Base-by-base conservation (phyloP, 2,113 vertebrate species). In the Cynoglossus semilaevis region DNA sequence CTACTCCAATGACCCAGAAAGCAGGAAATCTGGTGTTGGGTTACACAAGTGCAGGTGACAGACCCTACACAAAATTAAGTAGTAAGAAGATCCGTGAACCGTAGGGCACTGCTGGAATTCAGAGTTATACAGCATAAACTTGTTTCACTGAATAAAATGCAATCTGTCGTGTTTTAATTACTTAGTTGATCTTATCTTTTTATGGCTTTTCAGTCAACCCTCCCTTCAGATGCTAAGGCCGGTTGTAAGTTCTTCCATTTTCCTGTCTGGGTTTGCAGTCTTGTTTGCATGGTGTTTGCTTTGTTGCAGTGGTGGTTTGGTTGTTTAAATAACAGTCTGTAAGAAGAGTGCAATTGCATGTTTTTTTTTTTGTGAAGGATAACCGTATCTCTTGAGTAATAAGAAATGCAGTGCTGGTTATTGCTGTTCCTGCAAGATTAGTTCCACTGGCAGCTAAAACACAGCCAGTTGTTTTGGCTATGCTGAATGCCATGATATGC, bases 21-120 rank as follows among this genome's bases (percentile, higher is more conserved):
- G 73, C 88, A 89, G 89, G 86, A 91, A 91, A 90, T 81, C 57
- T 73, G 36, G 88, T 41, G 73, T 90, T 73, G 50, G 63, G 70
- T 90, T 91, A 85, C 89, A 73, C 60, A 58, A 58, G 66, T 60
- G 35, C 52, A 79, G 66, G 75, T 72, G 67, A 71, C 51, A 52
- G 63, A 68, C 72, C 59, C 53, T 40, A 56, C 60, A 51, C 61
- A 75, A 80, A 71, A 88, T 87, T 74, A 84, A 56, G 58, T 46
- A 51, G 47, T 46, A 40, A 16, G 22, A 47, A 11, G 37, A 15
- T 49, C 43, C 42, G 48, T 15, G 36, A 51, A 37, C 49, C 15
- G 1, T 18, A 55, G 10, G 3, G n/a, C 40, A 46, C 15, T 22
- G 12, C 8, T n/a, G n/a, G 3, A 52, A 70, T 54, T 65, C 29